These are phyloP conservation scores for Rafetus swinhoei DNA, from an alignment of 2,113 vertebrate genomes.

Conservation along the genomic window DNA sequence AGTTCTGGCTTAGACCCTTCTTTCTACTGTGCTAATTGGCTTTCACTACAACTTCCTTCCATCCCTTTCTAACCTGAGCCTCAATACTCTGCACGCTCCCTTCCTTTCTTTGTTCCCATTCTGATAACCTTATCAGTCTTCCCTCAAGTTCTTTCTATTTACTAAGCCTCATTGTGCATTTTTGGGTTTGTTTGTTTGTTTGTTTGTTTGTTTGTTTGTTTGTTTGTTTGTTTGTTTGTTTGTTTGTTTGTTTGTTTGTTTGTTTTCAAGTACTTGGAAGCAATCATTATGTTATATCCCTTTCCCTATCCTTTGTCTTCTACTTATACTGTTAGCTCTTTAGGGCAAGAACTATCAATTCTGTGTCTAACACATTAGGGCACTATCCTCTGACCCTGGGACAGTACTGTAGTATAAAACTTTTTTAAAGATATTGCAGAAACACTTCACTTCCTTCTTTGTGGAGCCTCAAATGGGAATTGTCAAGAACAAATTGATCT, in stretches of 20 bases:
- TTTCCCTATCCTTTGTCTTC: background rate
- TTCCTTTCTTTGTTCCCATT: background rate
- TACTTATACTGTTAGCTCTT: background rate
- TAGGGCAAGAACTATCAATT: background rate
- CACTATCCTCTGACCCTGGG: background rate
- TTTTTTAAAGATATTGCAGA: slow-evolving; percentile 93
- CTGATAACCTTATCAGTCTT: background rate
- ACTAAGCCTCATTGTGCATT: background rate
- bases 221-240: too few species aligned
- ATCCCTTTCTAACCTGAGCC: background rate
- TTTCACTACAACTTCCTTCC: background rate
- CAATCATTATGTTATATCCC: background rate
- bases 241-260: too few species aligned
- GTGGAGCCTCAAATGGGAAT: slow-evolving; percentile 95
- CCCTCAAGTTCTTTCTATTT: background rate
- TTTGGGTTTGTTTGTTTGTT: too few species aligned
- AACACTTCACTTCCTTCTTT: slow-evolving; percentile 96
- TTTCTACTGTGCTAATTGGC: background rate
- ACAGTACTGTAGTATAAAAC: background rate
- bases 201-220: too few species aligned
- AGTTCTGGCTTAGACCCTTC: background rate
- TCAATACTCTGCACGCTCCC: background rate
- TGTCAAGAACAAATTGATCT: slow-evolving; percentile 99
- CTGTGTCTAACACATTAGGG: background rate
- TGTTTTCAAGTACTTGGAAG: background rate